Conservation (phyloP, 1,140 invertebrate genomes). For the Plectrocnemia conspersa region DNA sequence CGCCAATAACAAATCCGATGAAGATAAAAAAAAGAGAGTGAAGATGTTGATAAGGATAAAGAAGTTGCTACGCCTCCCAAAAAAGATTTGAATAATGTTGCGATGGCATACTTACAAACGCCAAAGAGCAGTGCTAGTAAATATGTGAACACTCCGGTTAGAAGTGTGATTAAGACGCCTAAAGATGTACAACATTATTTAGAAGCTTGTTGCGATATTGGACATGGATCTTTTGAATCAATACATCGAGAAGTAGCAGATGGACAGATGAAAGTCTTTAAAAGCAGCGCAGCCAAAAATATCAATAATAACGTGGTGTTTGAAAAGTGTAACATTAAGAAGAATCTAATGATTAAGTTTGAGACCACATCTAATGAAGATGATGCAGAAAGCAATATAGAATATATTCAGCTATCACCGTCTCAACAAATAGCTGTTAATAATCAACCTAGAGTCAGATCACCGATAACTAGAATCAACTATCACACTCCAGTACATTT, state of each 20-base stretch:
- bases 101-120: constrained; percentile 27
- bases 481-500: constrained; percentile 29
- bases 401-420: constrained; percentile 48
- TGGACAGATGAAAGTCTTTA: constrained; percentile 26
- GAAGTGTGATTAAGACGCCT: constrained; percentile 50
- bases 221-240: constrained; percentile 42
- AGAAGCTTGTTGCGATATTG: constrained; percentile 47
- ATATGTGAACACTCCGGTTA: constrained; percentile 39
- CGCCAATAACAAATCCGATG: constrained; percentile 17
- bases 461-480: constrained; percentile 44
- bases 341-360: constrained; percentile 27
- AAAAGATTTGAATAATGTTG: constrained; percentile 24
- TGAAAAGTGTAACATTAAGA: constrained; percentile 31
- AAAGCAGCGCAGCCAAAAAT: constrained; percentile 21
- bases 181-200: constrained; percentile 52
- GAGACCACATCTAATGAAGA: constrained; percentile 18
- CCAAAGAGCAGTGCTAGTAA: constrained; percentile 21
- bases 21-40: neutral
- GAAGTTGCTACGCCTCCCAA: constrained; percentile 16
- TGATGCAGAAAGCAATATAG: constrained; percentile 40
- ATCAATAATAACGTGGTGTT: constrained; percentile 28
- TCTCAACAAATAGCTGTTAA: constrained; percentile 49
- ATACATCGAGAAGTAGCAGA: constrained; percentile 36
- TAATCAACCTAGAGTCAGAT: constrained; percentile 49
- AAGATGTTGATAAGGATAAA: neutral